Base-by-base conservation (phyloP, 2,888 invertebrate species). In the Drosophila mimetica region DNA sequence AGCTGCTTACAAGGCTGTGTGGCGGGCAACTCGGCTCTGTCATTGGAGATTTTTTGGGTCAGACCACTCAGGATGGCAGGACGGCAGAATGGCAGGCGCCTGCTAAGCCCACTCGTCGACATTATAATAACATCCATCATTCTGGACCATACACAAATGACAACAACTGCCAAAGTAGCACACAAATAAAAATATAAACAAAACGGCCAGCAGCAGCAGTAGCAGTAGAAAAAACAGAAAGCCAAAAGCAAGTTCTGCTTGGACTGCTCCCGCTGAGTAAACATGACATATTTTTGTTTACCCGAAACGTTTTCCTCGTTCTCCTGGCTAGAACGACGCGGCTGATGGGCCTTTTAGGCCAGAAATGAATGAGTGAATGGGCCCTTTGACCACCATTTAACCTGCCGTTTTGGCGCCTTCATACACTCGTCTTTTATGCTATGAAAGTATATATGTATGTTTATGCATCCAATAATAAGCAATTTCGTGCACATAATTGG, bases 401-500 rank as follows among this genome's bases (percentile, higher is more conserved):
- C 61, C 65, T 71, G 82, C 74, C 77, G 69, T 71, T 81, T 78
- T 52, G 67, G 53, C 64, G 71, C 57, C 50, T 46, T 36, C 34
- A 39, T 42, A 28, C 47, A 55, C 51, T 42, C 28, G 18, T n/a
- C 32, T 34, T 14, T 20, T 73, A 57, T 69, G 50, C 59, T 30
- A 41, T 18, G 25, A 48, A 9, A 53, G 47, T 69, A 47, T 53
- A 52, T 47, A 39, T 37, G 59, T 58, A 59, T 76, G 48, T 75
- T 69, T 84, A 67, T 82, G 73, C 71, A 67, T 54, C 73, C 83
- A 86, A 82, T 82, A 82, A 86, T 86, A 82, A 76, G 86, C 83
- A 76, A 83, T 82, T 82, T 82, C 81, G 82, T 80, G 83, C 80
- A 80, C 86, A 86, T 82, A 86, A 82, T 82, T 82, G 86, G 75